phyloP scores from a whole-genome alignment of 2,888 invertebrate genomes.

The Atethmia centrago region DNA sequence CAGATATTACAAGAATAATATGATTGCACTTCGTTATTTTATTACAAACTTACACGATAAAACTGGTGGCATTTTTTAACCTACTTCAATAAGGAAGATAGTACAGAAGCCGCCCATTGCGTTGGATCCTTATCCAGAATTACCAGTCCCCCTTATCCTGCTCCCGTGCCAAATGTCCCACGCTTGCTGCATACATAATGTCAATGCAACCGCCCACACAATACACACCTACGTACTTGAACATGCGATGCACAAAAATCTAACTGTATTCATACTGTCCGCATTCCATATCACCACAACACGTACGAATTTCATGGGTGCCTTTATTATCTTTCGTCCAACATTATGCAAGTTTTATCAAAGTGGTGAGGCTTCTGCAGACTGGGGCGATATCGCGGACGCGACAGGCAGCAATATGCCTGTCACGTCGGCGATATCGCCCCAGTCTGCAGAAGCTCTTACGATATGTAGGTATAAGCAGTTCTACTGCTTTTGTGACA shows the following conservation, averaged over 20 bases:
- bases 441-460: no score
- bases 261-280: conserved; percentile 74
- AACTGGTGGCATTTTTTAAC: conserved; percentile 10
- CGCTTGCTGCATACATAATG: conserved; percentile 81
- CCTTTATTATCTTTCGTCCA: conserved; percentile 53
- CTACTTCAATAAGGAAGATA: conserved; percentile 15
- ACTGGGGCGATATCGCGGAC: no score
- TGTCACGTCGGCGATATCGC: no score
- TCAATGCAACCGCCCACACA: conserved; percentile 65
- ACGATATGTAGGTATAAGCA: conserved; percentile 19
- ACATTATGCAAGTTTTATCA: conserved; percentile 46
- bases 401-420: no score
- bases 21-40: conserved; percentile 8
- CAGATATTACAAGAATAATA: neutral
- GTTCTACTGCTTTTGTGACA: conserved; percentile 6
- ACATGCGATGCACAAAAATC: conserved; percentile 81
- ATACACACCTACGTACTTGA: conserved; percentile 69
- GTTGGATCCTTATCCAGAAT: conserved; percentile 81
- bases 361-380: no score
- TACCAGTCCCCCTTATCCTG: conserved; percentile 80
- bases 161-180: conserved; percentile 82
- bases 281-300: conserved; percentile 60
- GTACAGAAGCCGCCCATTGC: conserved; percentile 81
- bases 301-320: conserved; percentile 43
- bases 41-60: conserved; percentile 4